Evolutionary conservation across 2,888 invertebrate genomes (phyloP).

Genomic region (Smittia aterrima): DNA sequence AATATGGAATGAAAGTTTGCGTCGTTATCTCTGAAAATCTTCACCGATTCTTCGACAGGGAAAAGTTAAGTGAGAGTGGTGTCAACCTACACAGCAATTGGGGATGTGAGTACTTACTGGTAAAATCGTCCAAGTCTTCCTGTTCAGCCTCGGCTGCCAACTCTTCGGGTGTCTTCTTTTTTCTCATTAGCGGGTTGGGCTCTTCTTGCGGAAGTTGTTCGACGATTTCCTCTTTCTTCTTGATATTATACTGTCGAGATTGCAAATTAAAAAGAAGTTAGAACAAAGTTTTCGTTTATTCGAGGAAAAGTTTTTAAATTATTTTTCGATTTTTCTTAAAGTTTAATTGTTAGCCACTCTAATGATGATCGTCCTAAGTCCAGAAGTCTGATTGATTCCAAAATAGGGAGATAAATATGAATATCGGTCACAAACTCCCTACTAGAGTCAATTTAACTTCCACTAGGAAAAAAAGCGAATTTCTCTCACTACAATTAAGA

Average conservation of each 20-base stretch:
- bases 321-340: no score
- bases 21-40: no score
- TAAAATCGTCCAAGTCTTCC: slow-evolving; percentile 93
- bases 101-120: slow-evolving; percentile 66
- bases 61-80: no score
- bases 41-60: no score
- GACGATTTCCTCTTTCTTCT: slow-evolving; percentile 93
- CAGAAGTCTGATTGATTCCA: slow-evolving; percentile 93
- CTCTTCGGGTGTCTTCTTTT: slow-evolving; percentile 98
- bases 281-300: neutral
- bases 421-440: slow-evolving; percentile 88
- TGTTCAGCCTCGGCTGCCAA: slow-evolving; percentile 94
- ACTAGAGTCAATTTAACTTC: slow-evolving; percentile 98
- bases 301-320: neutral
- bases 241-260: slow-evolving; percentile 90
- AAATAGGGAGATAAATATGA: slow-evolving; percentile 68
- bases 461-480: slow-evolving; percentile 54
- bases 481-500: no score
- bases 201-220: slow-evolving; percentile 81
- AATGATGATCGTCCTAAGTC: slow-evolving; percentile 45
- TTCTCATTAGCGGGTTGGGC: slow-evolving; percentile 93
- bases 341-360: no score
- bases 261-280: slow-evolving; percentile 39
- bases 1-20: no score
- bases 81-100: no score